Evolutionary conservation across 2,797 vertebrate genomes (phyloP), one percentile per base, ranked within the genome.

Genomic region (Scolopax rusticola): DNA sequence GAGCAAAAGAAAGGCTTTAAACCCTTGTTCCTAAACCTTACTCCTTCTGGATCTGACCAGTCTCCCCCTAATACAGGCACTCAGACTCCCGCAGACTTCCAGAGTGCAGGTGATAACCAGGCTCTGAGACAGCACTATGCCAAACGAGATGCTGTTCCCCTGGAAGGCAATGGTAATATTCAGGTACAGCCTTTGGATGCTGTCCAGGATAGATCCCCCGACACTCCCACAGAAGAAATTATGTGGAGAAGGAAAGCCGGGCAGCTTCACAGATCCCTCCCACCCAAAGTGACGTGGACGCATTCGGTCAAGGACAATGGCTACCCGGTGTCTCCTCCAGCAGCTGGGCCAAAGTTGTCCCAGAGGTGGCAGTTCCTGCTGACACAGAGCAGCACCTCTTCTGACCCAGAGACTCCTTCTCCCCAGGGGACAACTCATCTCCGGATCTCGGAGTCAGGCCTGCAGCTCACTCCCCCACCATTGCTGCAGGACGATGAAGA

Each of bases 391-490:
- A 97, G 96, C 87, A 89, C 95, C 93, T 80, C 96, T 81, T 97
- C 96, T 3, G 97, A 98, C 30, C 89, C 95, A 6, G 97, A 97
- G 78, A 84, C 94, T 40, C 87, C 76, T 38, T 81, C 95, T 33
- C 82, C 74, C 59, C 91, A 36, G 36, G 96, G 84, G 5, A 91
- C 97, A 64, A 84, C 97, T 79, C 98, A 98, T 11, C 98, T 99
- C 19, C 96, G 95, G 1, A 99, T 99, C 95, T 99, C 99, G 0
- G 99, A 99, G 95, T 99, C 99, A 0, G 97, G 84, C 93, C 97
- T 98, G 33, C 97, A 91, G 73, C 92, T 96, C 47, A 90, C 97
- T 0, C 97, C 97, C 0, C 94, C 93, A 0, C 79, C 93, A 0
- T 8, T 30, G 36, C 83, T 67, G 50, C 97, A 96, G 40, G 98